Evolutionary conservation across 2,888 invertebrate species (phyloP).

Genomic region (Aphrophora alni): DNA sequence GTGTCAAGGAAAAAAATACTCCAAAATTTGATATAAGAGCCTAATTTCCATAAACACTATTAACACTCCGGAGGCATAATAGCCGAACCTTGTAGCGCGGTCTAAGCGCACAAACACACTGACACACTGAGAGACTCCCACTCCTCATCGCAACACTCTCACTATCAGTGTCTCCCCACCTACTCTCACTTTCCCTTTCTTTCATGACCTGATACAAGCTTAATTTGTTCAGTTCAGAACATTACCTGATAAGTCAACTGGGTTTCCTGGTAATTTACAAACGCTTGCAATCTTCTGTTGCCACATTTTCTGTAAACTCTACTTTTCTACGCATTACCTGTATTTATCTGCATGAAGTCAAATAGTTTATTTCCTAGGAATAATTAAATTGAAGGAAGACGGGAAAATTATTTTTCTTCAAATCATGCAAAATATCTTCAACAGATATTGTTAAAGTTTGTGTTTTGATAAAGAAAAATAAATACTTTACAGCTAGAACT

Average conservation of each 20-base stretch:
- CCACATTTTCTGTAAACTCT: not conserved
- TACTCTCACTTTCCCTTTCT: constrained; percentile 33
- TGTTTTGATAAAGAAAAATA: no score
- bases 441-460: no score
- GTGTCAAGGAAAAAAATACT: constrained; percentile 9
- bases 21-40: not conserved
- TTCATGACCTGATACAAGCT: constrained; percentile 34
- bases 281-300: not conserved
- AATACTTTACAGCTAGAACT: no score
- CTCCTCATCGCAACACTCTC: constrained; percentile 17
- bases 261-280: constrained; percentile 30
- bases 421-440: no score
- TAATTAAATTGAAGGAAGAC: not conserved
- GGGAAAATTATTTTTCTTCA: no score
- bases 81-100: constrained; percentile 26
- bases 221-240: constrained; percentile 13
- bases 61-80: not conserved
- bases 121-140: constrained; percentile 9
- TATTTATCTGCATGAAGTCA: not conserved
- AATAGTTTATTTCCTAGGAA: not conserved
- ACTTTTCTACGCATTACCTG: not conserved
- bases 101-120: constrained; percentile 30
- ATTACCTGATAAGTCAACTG: not conserved
- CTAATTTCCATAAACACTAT: not conserved
- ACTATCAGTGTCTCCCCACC: not conserved